phyloP scores from a whole-genome alignment of 2,113 vertebrate species.

The Mesocricetus auratus region DNA sequence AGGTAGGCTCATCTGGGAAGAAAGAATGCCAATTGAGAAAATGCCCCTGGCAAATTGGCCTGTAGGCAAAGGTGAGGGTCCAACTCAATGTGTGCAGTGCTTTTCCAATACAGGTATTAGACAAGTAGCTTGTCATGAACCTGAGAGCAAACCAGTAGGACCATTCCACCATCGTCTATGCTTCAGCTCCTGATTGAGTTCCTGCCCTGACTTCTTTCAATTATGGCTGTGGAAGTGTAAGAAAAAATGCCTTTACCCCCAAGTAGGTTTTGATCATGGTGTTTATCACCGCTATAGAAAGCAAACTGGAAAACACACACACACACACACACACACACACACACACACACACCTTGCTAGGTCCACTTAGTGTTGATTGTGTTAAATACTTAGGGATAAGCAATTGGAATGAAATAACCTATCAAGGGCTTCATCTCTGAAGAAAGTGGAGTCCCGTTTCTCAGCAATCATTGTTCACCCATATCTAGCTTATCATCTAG shows the following conservation, averaged over 20 bases:
- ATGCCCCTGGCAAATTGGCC: too few species aligned
- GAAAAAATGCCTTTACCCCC: background rate
- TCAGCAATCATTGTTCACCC: background rate
- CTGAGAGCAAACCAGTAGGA: background rate
- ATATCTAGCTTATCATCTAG: background rate
- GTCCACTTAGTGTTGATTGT: background rate
- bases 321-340: background rate
- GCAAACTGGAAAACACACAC: background rate
- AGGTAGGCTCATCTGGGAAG: background rate
- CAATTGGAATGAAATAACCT: background rate
- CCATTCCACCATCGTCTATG: background rate
- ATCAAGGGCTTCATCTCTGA: background rate
- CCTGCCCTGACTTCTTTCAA: background rate
- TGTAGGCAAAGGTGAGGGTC: background rate
- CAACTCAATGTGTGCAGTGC: background rate
- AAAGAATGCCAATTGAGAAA: background rate
- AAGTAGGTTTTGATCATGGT: background rate
- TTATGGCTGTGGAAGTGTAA: background rate
- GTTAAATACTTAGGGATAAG: background rate
- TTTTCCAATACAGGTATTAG: background rate
- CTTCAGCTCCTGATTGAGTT: background rate
- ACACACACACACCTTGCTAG: background rate
- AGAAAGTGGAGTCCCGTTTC: background rate
- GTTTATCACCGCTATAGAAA: background rate
- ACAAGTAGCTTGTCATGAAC: background rate